Base-by-base conservation (phyloP, 2,888 invertebrate genomes). In the Meganola albula region DNA sequence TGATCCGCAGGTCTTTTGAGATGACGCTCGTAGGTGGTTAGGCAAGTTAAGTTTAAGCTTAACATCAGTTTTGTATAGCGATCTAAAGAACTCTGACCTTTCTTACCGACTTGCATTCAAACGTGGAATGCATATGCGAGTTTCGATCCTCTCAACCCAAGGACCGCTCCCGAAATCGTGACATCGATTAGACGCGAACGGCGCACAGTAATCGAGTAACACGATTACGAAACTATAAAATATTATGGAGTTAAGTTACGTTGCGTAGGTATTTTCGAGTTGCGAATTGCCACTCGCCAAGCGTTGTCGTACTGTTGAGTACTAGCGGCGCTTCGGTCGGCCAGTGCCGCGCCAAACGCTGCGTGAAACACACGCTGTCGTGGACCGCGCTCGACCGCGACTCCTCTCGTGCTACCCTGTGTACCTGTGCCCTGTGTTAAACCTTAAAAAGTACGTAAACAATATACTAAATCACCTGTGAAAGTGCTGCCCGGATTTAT, bases 191-290 rank as follows among this genome's bases (percentile, higher is more conserved):
- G 71, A 74, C 61, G 64, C 63, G 63, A 75, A 56, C 64, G 68
- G 68, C 66, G 68, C 68, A 63, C 72, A 59, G 73, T 77, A 79
- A 79, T 79, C 75, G 67, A 77, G 72, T 75, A 71, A 75, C 67
- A 71, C 69, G 69, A 69, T 84, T 82, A 79, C 83, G 79, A 82
- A 83, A 84, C 74, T 79, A 78, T 78, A 78, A 78, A 77, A 76
- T 78, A 78, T 78, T 76, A 75, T 74, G 72, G 77, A 75, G 74
- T 79, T 79, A 77, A 78, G 79, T 84, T 82, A 76, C 75, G 75
- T 73, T 71, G 67, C 57, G 64, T 65, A 68, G 68, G 67, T 67
- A 68, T 69, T 55, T 20, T 58, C 60, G 64, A 71, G 73, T 78
- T 75, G 78, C 76, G 74, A 74, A 73, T 67, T 67, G 68, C 63